These are phyloP conservation scores for Nemurella pictetii DNA, from an alignment of 2,888 invertebrate species.

Conservation along the genomic window DNA sequence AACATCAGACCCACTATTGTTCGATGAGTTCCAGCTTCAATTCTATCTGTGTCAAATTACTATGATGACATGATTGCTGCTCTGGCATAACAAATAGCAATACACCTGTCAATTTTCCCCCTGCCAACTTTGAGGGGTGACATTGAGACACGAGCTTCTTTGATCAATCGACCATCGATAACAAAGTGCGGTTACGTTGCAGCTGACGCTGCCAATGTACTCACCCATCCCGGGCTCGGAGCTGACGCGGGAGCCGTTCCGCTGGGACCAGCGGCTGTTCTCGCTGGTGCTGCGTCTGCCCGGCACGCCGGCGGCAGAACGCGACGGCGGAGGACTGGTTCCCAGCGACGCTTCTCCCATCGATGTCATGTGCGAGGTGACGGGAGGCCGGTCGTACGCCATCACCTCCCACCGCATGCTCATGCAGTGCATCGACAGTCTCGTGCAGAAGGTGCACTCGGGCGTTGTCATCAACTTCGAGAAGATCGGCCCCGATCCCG, in stretches of 20 bases:
- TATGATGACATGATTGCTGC: no score
- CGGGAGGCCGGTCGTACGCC: slow-evolving; percentile 95
- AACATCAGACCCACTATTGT: no score
- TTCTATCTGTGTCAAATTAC: no score
- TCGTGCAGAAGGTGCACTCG: slow-evolving; percentile 95
- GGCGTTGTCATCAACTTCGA: slow-evolving; percentile 98
- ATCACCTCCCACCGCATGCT: slow-evolving; percentile 94
- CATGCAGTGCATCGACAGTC: slow-evolving; percentile 94
- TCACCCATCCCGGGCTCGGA: slow-evolving; percentile 95
- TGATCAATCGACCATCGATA: no score
- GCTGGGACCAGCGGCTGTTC: slow-evolving; percentile 99
- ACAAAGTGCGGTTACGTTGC: no score
- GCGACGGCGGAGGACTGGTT: slow-evolving; percentile 82
- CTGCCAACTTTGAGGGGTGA: no score
- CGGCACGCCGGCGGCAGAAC: slow-evolving; percentile 85
- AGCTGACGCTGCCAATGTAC: slow-evolving; percentile 91
- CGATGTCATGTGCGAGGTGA: slow-evolving; percentile 98
- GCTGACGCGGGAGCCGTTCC: slow-evolving; percentile 96
- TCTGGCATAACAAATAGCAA: no score
- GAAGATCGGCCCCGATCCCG: slow-evolving; percentile 87
- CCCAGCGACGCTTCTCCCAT: slow-evolving; percentile 94
- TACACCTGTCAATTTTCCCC: no score
- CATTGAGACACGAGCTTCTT: no score
- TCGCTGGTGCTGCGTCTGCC: slow-evolving; percentile 90
- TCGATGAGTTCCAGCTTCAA: no score